Base-by-base conservation (phyloP, 2,113 vertebrate genomes). In the Sturnus vulgaris region DNA sequence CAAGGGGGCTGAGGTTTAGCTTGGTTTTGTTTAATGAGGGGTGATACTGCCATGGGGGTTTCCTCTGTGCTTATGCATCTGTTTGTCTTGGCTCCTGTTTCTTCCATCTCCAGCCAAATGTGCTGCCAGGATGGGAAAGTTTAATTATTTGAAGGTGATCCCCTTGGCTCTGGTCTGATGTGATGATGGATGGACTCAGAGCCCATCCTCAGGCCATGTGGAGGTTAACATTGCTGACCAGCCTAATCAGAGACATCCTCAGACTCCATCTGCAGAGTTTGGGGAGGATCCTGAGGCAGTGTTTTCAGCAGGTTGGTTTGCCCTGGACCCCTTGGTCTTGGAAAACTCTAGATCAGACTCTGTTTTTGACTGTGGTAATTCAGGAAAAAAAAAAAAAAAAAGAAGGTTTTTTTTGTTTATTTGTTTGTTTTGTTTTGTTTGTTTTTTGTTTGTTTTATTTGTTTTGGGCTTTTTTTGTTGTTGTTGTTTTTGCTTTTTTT, bases 201-300 rank as follows among this genome's bases (percentile, higher is more conserved):
- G 15, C 21, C 17, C 24, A 4, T 69, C 33, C 22, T 22, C 2
- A 7, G 20, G 22, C 44, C 2, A 0, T 1, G 5, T 5, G 10
- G 5, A 3, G 0, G 28, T 64, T 92, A 55, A 16, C 6, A 24
- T 60, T 53, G 40, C 52, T 77, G 56, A 46, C 42, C 55, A 53
- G 11, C 15, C 63, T 52, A 28, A 64, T 61, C 40, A 64, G 66
- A 56, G 31, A 69, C 4, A 65, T 37, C 31, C 14, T 11, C 25
- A 64, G 28, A 4, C 18, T 66, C 9, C 0, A 0, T 61, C 60
- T 83, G 59, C 10, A 73, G 37, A 46, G 11, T 65, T 10, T 83
- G 24, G 10, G 17, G 23, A 77, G n/a, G 46, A 61, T 60, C 19
- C 40, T 2, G 33, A 60, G 23, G 22, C 35, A 72, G 1, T 11